These are phyloP conservation scores for Diachrysia chrysitis DNA, from an alignment of 2,888 invertebrate genomes.

Conservation along the genomic window DNA sequence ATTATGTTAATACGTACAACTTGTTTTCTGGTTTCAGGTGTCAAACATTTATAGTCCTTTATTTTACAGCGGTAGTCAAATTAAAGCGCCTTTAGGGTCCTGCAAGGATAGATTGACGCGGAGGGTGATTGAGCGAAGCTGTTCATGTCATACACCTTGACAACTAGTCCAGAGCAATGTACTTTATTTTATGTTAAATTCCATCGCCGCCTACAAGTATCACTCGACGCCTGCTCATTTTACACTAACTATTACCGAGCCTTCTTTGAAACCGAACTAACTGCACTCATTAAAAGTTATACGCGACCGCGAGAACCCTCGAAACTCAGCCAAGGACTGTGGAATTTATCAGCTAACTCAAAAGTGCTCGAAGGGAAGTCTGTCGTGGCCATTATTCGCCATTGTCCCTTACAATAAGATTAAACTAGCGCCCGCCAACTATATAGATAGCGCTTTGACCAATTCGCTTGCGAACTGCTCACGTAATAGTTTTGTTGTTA, in stretches of 20 bases:
- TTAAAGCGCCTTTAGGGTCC: slow-evolving; percentile 15
- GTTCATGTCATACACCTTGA: slow-evolving; percentile 18
- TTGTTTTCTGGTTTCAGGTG: slow-evolving; percentile 45
- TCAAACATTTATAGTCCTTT: slow-evolving; percentile 29
- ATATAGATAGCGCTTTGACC: slow-evolving; percentile 76
- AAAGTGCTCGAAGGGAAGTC: slow-evolving; percentile 80
- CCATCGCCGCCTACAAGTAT: slow-evolving; percentile 54
- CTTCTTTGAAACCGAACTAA: slow-evolving; percentile 78
- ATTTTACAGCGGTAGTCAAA: slow-evolving; percentile 19
- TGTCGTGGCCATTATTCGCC: slow-evolving; percentile 79
- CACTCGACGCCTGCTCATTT: slow-evolving; percentile 67
- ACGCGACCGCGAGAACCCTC: slow-evolving; percentile 76
- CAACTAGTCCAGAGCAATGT: slow-evolving; percentile 18
- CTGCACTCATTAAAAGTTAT: slow-evolving; percentile 85
- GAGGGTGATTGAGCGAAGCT: slow-evolving; percentile 13
- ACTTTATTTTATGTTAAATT: slow-evolving; percentile 41
- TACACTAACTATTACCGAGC: slow-evolving; percentile 68
- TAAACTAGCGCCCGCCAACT: slow-evolving; percentile 77
- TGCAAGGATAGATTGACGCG: slow-evolving; percentile 13
- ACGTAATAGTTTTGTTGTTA: slow-evolving; percentile 88
- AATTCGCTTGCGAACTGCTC: slow-evolving; percentile 80
- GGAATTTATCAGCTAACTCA: slow-evolving; percentile 82
- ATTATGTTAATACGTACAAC: slow-evolving; percentile 60
- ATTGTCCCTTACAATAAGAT: slow-evolving; percentile 85
- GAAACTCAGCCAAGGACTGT: slow-evolving; percentile 73